phyloP scores from a whole-genome alignment of 2,797 vertebrate species.

The Enteromius argenteus region DNA sequence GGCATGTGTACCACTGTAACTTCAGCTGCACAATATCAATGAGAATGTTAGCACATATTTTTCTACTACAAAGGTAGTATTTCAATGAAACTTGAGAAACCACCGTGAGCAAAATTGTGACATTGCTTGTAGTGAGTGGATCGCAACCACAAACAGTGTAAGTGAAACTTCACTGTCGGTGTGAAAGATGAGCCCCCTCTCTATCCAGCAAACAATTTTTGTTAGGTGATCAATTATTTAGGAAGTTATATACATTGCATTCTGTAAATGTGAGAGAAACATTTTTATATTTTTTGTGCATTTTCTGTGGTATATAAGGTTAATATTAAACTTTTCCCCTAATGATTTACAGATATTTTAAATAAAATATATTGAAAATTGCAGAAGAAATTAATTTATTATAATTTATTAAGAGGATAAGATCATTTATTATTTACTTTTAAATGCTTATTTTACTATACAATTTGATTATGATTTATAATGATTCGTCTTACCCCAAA shows the following conservation, averaged over 20 bases:
- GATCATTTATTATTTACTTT: neutral
- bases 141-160: conserved; percentile 33
- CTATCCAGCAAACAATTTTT: neutral
- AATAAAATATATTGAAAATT: neutral
- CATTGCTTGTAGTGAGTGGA: conserved; percentile 9
- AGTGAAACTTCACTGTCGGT: neutral
- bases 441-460: neutral
- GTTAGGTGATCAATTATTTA: conserved; percentile 1
- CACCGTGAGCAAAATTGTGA: neutral
- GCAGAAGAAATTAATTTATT: neutral
- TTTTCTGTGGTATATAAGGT: neutral
- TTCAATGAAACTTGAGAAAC: neutral
- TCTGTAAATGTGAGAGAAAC: neutral
- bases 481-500: neutral
- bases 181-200: conserved; percentile 1
- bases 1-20: conserved; percentile 11
- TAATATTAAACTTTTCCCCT: neutral
- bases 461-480: neutral
- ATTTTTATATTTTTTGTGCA: neutral
- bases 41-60: neutral
- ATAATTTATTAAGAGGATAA: neutral
- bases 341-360: neutral
- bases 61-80: conserved; percentile 1
- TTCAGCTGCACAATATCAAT: conserved; percentile 1
- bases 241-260: neutral